Percentiles rank a stretch among this genome's conserved stretches.
phyloP scores from a whole-genome alignment of 2,888 invertebrate genomes.

The Brachyptera risi region DNA sequence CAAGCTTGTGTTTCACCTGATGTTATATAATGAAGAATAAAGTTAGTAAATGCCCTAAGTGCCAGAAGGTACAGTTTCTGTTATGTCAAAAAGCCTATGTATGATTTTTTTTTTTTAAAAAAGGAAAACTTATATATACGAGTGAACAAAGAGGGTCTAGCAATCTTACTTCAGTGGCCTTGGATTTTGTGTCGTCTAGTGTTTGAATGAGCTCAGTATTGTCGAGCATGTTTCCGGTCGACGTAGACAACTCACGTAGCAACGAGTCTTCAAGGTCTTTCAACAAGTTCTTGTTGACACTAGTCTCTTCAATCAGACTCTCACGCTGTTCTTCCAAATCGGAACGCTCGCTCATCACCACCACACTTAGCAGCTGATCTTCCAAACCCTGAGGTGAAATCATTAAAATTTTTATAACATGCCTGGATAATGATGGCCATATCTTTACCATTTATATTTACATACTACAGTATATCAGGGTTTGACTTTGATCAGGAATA shows the following conservation, averaged over 20 bases:
- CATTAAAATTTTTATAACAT: no score
- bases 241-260: slow-evolving; percentile 76
- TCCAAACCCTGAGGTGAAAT: slow-evolving; percentile 73
- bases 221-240: slow-evolving; percentile 89
- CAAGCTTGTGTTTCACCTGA: slow-evolving; percentile 69
- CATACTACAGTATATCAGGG: no score
- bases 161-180: slow-evolving; percentile 78
- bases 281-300: slow-evolving; percentile 77
- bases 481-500: no score
- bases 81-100: no score
- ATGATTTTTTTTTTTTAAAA: no score
- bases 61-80: no score
- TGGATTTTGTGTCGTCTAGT: slow-evolving; percentile 83
- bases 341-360: slow-evolving; percentile 79
- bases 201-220: slow-evolving; percentile 82
- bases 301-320: slow-evolving; percentile 75
- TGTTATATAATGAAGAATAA: slow-evolving; percentile 23
- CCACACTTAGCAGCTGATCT: slow-evolving; percentile 85
- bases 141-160: no score
- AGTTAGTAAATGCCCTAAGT: no score
- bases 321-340: slow-evolving; percentile 88
- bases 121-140: no score
- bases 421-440: no score
- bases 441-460: no score
- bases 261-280: slow-evolving; percentile 82